Percentiles rank a stretch among this genome's conserved stretches.
phyloP scores from a whole-genome alignment of 1,140 invertebrate genomes.

The Lepidurus couesii region DNA sequence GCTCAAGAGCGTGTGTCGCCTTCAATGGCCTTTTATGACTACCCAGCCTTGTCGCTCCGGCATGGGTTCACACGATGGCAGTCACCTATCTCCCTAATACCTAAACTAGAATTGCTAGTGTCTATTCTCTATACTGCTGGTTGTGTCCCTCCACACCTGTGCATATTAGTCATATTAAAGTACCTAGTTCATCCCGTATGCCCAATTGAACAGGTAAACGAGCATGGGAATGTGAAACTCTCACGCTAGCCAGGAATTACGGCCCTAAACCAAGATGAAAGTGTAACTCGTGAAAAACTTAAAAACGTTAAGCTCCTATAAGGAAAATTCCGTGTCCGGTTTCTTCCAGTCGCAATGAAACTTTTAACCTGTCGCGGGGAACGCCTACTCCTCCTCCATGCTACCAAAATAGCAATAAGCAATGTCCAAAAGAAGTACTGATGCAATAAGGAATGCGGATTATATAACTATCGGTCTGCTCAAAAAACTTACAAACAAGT shows the following conservation, averaged over 20 bases:
- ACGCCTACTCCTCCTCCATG: too few relatives aligned
- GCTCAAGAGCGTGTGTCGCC: slow-evolving; percentile 16
- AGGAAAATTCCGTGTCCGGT: too few relatives aligned
- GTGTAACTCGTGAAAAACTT: neutral
- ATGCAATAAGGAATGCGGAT: too few relatives aligned
- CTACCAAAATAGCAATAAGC: neutral
- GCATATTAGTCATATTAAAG: neutral
- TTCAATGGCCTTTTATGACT: slow-evolving; percentile 10
- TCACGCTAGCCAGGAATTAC: neutral
- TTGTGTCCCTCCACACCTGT: slow-evolving; percentile 5
- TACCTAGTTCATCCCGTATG: neutral
- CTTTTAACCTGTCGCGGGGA: too few relatives aligned
- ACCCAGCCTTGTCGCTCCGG: neutral
- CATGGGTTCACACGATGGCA: neutral
- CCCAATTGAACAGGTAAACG: neutral
- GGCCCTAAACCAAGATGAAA: neutral
- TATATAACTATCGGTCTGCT: too few relatives aligned
- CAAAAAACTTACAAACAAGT: neutral
- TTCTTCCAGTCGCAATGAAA: too few relatives aligned
- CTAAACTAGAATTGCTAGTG: neutral
- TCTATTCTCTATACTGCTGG: neutral
- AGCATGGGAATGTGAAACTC: neutral
- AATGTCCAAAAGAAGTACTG: too few relatives aligned
- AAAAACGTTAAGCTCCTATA: too few relatives aligned
- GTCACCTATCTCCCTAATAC: neutral